Percentiles rank a stretch among this genome's conserved stretches.
Conservation (phyloP, 2,797 vertebrate genomes). For the Vultur gryphus region DNA sequence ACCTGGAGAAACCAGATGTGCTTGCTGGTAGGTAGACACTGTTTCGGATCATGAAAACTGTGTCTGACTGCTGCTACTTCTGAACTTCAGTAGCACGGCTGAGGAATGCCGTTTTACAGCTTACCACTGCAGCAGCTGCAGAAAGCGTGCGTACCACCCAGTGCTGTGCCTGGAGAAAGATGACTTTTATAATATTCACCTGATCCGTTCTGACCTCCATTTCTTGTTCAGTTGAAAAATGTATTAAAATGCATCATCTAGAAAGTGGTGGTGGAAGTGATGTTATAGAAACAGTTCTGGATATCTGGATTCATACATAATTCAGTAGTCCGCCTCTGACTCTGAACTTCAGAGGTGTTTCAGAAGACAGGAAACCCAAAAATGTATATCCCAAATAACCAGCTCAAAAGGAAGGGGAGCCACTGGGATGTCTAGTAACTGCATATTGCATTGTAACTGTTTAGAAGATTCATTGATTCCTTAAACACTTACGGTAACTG, state of each 20-base stretch:
- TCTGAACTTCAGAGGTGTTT: neutral
- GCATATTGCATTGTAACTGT: neutral
- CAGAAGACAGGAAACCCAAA: neutral
- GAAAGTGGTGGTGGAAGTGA: neutral
- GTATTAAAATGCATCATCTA: neutral
- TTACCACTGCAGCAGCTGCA: neutral
- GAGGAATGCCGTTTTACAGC: neutral
- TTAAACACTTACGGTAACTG: neutral
- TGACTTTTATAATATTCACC: fast-evolving
- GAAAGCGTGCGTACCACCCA: neutral
- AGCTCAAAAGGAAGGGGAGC: neutral
- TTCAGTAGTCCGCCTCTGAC: neutral
- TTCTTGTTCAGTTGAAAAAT: neutral
- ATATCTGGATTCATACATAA: neutral
- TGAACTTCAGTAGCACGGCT: neutral
- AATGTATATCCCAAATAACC: fast-evolving
- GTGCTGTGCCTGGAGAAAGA: neutral
- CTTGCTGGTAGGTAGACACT: neutral
- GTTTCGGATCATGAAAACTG: neutral
- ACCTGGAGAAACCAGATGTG: neutral
- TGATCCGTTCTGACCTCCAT: neutral
- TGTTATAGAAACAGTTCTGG: neutral
- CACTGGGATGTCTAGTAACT: neutral
- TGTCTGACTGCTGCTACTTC: neutral
- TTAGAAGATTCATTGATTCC: neutral